Evolutionary conservation across 2,888 invertebrate species (phyloP), one percentile per base, ranked within the genome.

Genomic region (Caenorhabditis afra): DNA sequence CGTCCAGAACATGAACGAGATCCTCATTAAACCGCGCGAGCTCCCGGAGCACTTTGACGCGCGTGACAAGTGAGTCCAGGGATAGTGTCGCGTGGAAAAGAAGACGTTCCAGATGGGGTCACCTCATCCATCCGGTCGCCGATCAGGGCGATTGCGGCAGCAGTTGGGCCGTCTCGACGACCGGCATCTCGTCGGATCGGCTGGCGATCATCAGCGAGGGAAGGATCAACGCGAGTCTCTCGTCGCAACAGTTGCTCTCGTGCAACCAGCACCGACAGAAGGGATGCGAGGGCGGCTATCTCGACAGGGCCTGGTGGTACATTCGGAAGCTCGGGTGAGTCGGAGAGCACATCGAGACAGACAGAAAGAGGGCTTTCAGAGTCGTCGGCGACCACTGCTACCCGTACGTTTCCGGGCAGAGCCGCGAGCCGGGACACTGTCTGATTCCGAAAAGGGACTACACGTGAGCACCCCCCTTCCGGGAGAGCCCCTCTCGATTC

Each of bases 291-390:
- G 96, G 96, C 0, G 97, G 97, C 0, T 94, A 95, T 90, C 92
- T 97, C 82, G 96, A 97, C 90, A 93, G 94, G 66, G 96, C 96
- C 0, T 97, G 97, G 97, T 94, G 94, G 91, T 97, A 93, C 91
- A 93, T 96, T 74, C 93, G 94, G 79, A 94, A 93, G 91, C 93
- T 93, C 67, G 93, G 93, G 93, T 93, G 87, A 81, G 90, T 22
- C 35, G 12, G 16, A 64, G 18, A 18, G 23, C 8, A 18, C 1
- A 61, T 55, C 2, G 41, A 18, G 29, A 12, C 20, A 3, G 45
- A 11, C n/a, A 8, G 44, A 64, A 1, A 29, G 8, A 12, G 16
- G 20, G n/a, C 73, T 86, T 91, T 8, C 90, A 96, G 97, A 0
- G 92, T 96, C 44, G 95, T 96, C 5, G 94, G 95, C 81, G 95